Conservation (phyloP, 1,140 invertebrate genomes). For the Agraylea sexmaculata region DNA sequence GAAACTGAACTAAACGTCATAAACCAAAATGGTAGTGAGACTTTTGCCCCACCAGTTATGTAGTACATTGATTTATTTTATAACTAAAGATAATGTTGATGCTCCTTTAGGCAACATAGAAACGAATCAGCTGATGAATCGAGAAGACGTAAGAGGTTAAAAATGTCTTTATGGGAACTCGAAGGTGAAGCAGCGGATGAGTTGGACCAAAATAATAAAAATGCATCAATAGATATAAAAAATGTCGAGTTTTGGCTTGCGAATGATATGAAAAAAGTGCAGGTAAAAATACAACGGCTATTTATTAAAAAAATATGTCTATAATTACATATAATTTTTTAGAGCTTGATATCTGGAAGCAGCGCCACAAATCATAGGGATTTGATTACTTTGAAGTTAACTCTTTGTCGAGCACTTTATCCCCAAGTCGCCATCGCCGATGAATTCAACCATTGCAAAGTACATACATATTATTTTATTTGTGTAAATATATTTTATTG, state of each 20-base stretch:
- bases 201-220: constrained; percentile 44
- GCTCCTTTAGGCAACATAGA: constrained; percentile 34
- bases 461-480: no score
- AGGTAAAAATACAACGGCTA: constrained; percentile 25
- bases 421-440: constrained; percentile 87
- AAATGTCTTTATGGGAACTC: constrained; percentile 39
- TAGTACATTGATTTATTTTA: background rate
- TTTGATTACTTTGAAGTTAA: constrained; percentile 78
- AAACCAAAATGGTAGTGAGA: background rate
- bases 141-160: constrained; percentile 64
- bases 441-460: constrained; percentile 87
- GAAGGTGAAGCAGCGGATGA: constrained; percentile 39
- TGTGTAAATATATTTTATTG: constrained; percentile 14
- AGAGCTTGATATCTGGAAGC: constrained; percentile 55
- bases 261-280: constrained; percentile 56
- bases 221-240: constrained; percentile 64
- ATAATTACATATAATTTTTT: constrained; percentile 18
- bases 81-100: constrained; percentile 5
- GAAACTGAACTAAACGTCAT: background rate
- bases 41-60: no score
- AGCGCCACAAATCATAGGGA: constrained; percentile 69
- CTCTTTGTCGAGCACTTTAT: constrained; percentile 84
- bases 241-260: constrained; percentile 84
- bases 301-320: background rate
- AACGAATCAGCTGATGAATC: constrained; percentile 47